Evolutionary conservation across 1,140 invertebrate genomes (phyloP).

Genomic region (Coelopa frigida): DNA sequence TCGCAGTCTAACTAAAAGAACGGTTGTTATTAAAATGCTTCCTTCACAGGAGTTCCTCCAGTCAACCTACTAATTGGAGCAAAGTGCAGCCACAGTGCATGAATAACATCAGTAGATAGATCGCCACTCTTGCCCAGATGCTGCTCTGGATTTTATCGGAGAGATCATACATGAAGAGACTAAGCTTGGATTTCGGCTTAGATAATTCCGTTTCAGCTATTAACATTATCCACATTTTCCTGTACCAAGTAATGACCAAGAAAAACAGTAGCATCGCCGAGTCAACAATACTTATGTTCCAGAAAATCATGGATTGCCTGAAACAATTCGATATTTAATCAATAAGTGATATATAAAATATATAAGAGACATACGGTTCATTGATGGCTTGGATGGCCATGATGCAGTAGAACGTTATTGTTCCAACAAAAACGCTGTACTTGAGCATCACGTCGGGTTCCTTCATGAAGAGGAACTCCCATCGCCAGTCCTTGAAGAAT

Average conservation of each 20-base stretch:
- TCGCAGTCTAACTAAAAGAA: constrained; percentile 12
- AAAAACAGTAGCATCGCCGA: constrained; percentile 36
- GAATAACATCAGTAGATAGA: constrained; percentile 59
- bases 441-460: constrained; percentile 43
- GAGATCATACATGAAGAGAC: constrained; percentile 46
- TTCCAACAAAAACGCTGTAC: constrained; percentile 30
- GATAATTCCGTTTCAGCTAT: constrained; percentile 23
- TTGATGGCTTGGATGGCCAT: constrained; percentile 29
- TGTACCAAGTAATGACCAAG: constrained; percentile 43
- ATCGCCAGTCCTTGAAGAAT: constrained; percentile 36
- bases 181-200: constrained; percentile 32
- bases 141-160: constrained; percentile 55
- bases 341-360: not conserved
- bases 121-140: constrained; percentile 51
- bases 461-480: constrained; percentile 35
- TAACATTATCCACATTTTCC: constrained; percentile 43
- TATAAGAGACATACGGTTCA: constrained; percentile 9
- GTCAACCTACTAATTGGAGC: constrained; percentile 52
- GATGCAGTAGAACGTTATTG: constrained; percentile 26
- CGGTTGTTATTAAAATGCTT: no score
- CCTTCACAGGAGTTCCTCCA: no score
- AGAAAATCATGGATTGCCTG: constrained; percentile 13
- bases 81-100: constrained; percentile 58
- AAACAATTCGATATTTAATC: not conserved
- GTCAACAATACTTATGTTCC: constrained; percentile 16